These are phyloP conservation scores for Uria aalge DNA, from an alignment of 2,113 vertebrate species.

Conservation along the genomic window DNA sequence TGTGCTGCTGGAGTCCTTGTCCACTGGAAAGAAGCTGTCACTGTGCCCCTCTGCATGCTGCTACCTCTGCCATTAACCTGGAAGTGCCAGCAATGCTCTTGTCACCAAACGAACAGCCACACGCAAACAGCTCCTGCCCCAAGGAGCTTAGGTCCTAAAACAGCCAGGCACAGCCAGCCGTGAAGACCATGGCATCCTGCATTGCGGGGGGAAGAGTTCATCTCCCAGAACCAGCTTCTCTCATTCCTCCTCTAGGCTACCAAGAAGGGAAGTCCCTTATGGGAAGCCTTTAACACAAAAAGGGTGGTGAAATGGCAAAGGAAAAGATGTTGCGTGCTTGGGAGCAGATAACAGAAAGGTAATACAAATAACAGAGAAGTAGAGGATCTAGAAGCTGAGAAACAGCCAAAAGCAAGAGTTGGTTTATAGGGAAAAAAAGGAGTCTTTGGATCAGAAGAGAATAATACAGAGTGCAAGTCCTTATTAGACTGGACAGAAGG, in stretches of 20 bases:
- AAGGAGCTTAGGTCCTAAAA: not conserved
- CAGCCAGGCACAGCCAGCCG: not conserved
- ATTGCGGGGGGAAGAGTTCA: not conserved
- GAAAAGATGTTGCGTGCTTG: not conserved
- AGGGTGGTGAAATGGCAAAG: not conserved
- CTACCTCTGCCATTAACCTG: not conserved
- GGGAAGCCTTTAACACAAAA: not conserved
- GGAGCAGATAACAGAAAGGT: not conserved
- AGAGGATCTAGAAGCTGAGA: not conserved
- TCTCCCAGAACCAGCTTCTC: not conserved
- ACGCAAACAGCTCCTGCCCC: not conserved
- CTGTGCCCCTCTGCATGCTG: not conserved
- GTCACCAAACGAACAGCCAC: not conserved
- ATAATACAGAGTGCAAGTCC: not conserved
- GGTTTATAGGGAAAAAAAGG: not conserved
- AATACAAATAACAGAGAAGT: not conserved
- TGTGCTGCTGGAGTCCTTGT: not conserved
- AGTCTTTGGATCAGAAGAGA: not conserved
- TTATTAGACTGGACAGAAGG: not conserved
- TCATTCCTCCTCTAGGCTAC: not conserved
- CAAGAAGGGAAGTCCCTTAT: not conserved
- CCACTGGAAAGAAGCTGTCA: not conserved
- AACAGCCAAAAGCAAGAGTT: not conserved
- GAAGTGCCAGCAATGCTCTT: not conserved
- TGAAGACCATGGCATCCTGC: fast-evolving